These are phyloP conservation scores for Mirounga angustirostris DNA, from an alignment of 2,113 vertebrate genomes.

Conservation along the genomic window DNA sequence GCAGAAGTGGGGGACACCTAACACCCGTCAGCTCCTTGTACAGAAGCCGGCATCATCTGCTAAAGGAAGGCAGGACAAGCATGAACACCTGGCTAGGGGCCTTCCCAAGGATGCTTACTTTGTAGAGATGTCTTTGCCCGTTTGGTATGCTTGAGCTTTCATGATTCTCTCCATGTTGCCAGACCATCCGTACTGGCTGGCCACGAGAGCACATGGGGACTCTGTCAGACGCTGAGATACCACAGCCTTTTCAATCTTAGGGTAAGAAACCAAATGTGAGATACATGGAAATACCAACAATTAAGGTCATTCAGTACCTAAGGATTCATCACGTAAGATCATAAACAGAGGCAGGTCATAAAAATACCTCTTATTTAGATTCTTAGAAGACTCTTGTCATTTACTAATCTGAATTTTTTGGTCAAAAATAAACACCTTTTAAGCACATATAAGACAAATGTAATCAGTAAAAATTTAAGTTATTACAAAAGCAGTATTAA, in stretches of 20 bases:
- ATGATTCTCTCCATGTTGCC: constrained; percentile 99
- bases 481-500: neutral
- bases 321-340: neutral
- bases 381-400: neutral
- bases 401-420: neutral
- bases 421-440: constrained; percentile 22
- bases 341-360: neutral
- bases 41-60: neutral
- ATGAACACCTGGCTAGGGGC: neutral
- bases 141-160: constrained; percentile 99
- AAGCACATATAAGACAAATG: neutral
- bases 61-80: neutral
- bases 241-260: constrained; percentile 97
- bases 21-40: neutral
- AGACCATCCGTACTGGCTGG: constrained; percentile 99
- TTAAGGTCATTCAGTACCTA: neutral
- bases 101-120: constrained; percentile 88
- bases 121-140: constrained; percentile 99
- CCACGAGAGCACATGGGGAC: constrained; percentile 97
- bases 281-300: neutral
- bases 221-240: constrained; percentile 96
- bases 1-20: neutral
- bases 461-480: constrained; percentile 7
- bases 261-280: neutral
- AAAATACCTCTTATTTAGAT: neutral